Percentiles rank a stretch among this genome's conserved stretches.
phyloP scores from a whole-genome alignment of 2,888 invertebrate species.

The Xestia sexstrigata region DNA sequence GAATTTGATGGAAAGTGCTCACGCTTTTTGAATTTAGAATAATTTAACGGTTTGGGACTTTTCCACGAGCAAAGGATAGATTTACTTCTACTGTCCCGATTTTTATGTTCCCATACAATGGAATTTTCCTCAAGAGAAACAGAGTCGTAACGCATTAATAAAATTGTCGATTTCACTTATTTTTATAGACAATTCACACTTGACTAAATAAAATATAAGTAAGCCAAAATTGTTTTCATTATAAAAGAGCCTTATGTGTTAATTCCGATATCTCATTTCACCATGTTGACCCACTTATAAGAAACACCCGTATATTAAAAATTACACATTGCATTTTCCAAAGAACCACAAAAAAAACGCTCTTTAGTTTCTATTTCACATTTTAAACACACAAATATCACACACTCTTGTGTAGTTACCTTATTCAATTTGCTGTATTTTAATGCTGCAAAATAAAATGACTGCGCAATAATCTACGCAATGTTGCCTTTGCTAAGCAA shows the following conservation, averaged over 20 bases:
- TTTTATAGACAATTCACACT: neutral
- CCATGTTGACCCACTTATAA: too few relatives aligned
- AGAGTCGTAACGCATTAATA: neutral
- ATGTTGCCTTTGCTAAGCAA: neutral
- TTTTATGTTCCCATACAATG: neutral
- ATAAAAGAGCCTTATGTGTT: neutral
- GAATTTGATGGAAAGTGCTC: conserved; percentile 21
- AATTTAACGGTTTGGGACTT: neutral
- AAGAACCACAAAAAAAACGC: too few relatives aligned
- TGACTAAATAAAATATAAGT: neutral
- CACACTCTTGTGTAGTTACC: conserved; percentile 3
- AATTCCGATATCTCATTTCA: too few relatives aligned
- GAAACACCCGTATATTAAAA: too few relatives aligned
- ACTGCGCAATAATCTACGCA: neutral
- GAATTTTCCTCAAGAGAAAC: neutral
- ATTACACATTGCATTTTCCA: neutral
- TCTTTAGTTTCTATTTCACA: neutral
- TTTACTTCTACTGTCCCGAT: neutral
- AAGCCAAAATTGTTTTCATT: neutral
- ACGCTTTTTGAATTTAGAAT: conserved; percentile 12
- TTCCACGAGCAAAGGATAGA: neutral
- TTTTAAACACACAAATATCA: conserved; percentile 9
- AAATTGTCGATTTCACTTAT: neutral
- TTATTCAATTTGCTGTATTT: conserved; percentile 10
- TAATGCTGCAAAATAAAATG: neutral